Evolutionary conservation across 1,140 invertebrate genomes (phyloP).

Genomic region (Achroia grisella): DNA sequence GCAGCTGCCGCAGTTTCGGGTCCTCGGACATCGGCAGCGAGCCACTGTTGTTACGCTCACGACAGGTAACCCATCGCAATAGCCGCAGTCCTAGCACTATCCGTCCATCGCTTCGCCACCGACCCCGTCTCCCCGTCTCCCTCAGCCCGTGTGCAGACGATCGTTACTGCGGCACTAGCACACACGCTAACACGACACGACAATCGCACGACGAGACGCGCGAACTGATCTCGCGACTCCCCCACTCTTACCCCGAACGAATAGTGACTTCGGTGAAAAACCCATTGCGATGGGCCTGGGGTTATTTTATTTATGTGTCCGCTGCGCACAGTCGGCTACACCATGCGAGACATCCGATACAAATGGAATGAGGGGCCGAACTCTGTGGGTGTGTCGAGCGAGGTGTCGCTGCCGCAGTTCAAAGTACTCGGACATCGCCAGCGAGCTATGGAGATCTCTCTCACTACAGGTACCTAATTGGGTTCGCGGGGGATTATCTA

Average conservation of each 20-base stretch:
- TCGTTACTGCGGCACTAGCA: slow-evolving; percentile 56
- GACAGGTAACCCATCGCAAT: slow-evolving; percentile 84
- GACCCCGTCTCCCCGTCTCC: slow-evolving; percentile 58
- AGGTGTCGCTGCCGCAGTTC: slow-evolving; percentile 96
- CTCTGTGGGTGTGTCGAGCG: slow-evolving; percentile 92
- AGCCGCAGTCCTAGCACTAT: slow-evolving; percentile 52
- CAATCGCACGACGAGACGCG: slow-evolving; percentile 61
- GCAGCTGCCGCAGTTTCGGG: slow-evolving; percentile 95
- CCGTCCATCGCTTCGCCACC: slow-evolving; percentile 53
- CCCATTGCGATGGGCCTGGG: slow-evolving; percentile 79
- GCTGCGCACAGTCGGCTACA: slow-evolving; percentile 92
- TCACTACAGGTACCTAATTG: slow-evolving; percentile 86
- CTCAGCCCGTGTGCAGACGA: slow-evolving; percentile 61
- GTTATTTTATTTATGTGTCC: slow-evolving; percentile 79
- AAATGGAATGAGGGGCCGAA: slow-evolving; percentile 95
- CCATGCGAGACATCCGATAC: slow-evolving; percentile 97
- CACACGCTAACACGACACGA: slow-evolving; percentile 60
- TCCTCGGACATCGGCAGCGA: slow-evolving; percentile 93
- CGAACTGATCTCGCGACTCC: slow-evolving; percentile 41
- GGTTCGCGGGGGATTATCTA: slow-evolving; percentile 34
- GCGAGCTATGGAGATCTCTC: slow-evolving; percentile 92
- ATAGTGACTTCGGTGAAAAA: slow-evolving; percentile 72
- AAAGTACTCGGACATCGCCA: slow-evolving; percentile 93
- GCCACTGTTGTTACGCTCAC: slow-evolving; percentile 93
- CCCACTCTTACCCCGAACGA: slow-evolving; percentile 61